Base-by-base conservation (phyloP, 2,113 vertebrate genomes). In the Malaclemys terrapin region DNA sequence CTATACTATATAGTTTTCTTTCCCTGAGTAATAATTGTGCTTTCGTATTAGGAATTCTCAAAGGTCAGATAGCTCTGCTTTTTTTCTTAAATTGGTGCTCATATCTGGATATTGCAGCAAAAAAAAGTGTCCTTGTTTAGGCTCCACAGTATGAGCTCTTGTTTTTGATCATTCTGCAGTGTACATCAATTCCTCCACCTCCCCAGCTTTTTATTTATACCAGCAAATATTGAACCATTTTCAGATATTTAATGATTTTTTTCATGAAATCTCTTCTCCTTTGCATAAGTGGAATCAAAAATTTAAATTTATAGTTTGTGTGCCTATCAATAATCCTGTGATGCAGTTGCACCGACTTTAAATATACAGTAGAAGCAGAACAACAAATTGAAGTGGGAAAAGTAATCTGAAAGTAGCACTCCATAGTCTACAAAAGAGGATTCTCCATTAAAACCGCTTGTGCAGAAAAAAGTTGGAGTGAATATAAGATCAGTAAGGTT, bases 1-100 rank as follows among this genome's bases (percentile, higher is more conserved):
- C 80, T 93, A 54, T 82, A 86, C 85, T 80, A 13, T 89, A 22
- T 84, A 24, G 81, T n/a, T 94, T 91, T 86, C 92, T 89, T 65
- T 85, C 69, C 75, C 59, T 81, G 89, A 94, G 57, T 90, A 93
- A 47, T 10, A 78, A 17, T 65, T 88, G 47, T 90, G 24, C 57
- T 52, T 94, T 87, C 16, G 82, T 47, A 83, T 82, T 75, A 84
- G 62, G 85, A 95, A 85, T 62, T 45, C 0, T 0, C 76, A 75
- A 29, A 53, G 76, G 56, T 69, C 76, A 24, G 29, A 31, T 69
- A n/a, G 69, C 29, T 14, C 72, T 24, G 72, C 38, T 42, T 59
- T 69, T 65, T 16, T 86, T 14, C 31, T 57, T 59, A 62, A 59
- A 11, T 24, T 14, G 65, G 2, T 94, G 35, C 81, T 92, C 31